These are phyloP conservation scores for Hyalella azteca DNA, from an alignment of 2,888 invertebrate species.

Conservation along the genomic window DNA sequence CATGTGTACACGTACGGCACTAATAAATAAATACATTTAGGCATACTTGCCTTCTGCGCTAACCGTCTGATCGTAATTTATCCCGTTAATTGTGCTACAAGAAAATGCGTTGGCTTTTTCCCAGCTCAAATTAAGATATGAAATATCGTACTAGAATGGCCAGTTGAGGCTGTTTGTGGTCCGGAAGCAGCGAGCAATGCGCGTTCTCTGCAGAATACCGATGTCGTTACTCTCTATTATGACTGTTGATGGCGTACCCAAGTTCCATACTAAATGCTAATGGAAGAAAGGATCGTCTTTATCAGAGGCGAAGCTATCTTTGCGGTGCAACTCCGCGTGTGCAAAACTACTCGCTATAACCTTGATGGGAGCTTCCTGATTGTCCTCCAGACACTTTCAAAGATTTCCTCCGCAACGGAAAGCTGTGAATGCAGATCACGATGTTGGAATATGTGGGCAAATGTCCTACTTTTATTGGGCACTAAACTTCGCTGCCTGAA, in stretches of 20 bases:
- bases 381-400: constrained; percentile 20
- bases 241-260: constrained; percentile 31
- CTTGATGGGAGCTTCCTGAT: constrained; percentile 9
- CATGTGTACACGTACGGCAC: too few species aligned
- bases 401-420: not conserved
- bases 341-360: constrained; percentile 6
- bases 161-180: constrained; percentile 32
- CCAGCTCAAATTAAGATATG: constrained; percentile 2
- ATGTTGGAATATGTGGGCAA: not conserved
- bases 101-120: not conserved
- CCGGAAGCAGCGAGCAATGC: constrained; percentile 11
- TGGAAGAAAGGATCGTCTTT: constrained; percentile 30
- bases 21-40: too few species aligned
- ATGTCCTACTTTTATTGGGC: not conserved
- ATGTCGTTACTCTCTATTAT: constrained; percentile 31
- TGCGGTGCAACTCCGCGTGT: constrained; percentile 3
- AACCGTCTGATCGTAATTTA: too few species aligned
- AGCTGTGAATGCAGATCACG: not conserved
- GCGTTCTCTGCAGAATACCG: constrained; percentile 33
- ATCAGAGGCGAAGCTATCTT: constrained; percentile 4
- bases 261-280: constrained; percentile 37
- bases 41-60: too few species aligned
- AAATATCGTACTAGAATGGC: constrained; percentile 1
- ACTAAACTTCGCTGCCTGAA: not conserved
- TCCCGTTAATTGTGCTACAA: not conserved